These are phyloP conservation scores for Gadus macrocephalus DNA, from an alignment of 2,113 vertebrate species.

Conservation along the genomic window DNA sequence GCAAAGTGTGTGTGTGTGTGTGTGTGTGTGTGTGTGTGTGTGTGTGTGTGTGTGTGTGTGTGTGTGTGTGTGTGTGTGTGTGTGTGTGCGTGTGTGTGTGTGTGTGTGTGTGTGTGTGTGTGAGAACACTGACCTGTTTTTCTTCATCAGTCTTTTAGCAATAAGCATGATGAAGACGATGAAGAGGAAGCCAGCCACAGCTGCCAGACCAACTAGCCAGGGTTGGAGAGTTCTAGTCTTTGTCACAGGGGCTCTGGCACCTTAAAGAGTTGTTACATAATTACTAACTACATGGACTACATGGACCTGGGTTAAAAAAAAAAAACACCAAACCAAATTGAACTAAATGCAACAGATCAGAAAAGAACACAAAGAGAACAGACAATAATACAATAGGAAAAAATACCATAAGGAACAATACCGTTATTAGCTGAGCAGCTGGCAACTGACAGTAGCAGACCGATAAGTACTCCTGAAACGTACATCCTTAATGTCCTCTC, in stretches of 20 bases:
- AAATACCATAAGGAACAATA: neutral
- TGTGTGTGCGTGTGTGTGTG: neutral
- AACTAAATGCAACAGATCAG: neutral
- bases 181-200: constrained; percentile 80
- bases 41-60: neutral
- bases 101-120: too few relatives aligned
- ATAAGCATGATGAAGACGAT: constrained; percentile 76
- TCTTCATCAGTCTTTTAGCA: constrained; percentile 64
- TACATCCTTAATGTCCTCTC: constrained; percentile 22
- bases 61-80: neutral
- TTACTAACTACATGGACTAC: neutral
- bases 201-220: constrained; percentile 77
- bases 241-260: constrained; percentile 6
- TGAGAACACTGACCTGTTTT: constrained; percentile 41
- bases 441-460: constrained; percentile 21
- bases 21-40: constrained; percentile 1
- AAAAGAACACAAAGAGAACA: neutral
- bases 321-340: neutral
- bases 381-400: neutral
- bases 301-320: neutral
- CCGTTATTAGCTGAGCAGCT: constrained; percentile 35
- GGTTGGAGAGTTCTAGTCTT: constrained; percentile 61
- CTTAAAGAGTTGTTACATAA: too few relatives aligned
- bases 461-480: constrained; percentile 12
- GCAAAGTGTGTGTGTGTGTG: constrained; percentile 4